These are phyloP conservation scores for Drosophila paranaensis DNA, from an alignment of 2,888 invertebrate species.

Conservation along the genomic window DNA sequence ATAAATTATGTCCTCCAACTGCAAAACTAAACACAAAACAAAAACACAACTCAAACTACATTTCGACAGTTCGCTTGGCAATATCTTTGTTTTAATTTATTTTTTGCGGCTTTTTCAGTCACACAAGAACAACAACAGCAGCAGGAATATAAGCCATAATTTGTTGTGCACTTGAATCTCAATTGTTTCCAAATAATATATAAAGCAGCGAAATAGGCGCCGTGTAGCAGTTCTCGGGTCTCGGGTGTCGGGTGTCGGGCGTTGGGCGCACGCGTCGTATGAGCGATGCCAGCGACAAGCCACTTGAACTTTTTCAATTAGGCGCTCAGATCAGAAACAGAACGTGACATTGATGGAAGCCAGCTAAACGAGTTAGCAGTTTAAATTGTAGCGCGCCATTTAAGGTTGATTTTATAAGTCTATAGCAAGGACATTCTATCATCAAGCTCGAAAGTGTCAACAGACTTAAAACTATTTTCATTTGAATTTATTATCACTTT, in stretches of 20 bases:
- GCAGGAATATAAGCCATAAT: constrained; percentile 28
- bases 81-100: constrained; percentile 19
- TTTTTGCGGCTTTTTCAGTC: constrained; percentile 18
- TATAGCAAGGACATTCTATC: too few relatives aligned
- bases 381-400: background rate
- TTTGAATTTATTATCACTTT: too few relatives aligned
- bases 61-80: constrained; percentile 29
- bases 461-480: too few relatives aligned
- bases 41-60: constrained; percentile 49
- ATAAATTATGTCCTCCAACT: constrained; percentile 73
- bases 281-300: constrained; percentile 54
- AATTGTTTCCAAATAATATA: constrained; percentile 50
- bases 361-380: background rate
- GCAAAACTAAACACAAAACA: constrained; percentile 65
- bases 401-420: background rate
- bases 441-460: too few relatives aligned
- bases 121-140: background rate
- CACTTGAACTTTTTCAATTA: constrained; percentile 74
- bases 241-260: background rate
- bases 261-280: constrained; percentile 62
- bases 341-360: constrained; percentile 51
- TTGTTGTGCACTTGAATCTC: constrained; percentile 68
- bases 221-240: constrained; percentile 1
- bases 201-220: constrained; percentile 24
- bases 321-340: constrained; percentile 53